Evolutionary conservation across 2,113 vertebrate genomes (phyloP), one percentile per base, ranked within the genome.

Genomic region (Phaethornis superciliosus): DNA sequence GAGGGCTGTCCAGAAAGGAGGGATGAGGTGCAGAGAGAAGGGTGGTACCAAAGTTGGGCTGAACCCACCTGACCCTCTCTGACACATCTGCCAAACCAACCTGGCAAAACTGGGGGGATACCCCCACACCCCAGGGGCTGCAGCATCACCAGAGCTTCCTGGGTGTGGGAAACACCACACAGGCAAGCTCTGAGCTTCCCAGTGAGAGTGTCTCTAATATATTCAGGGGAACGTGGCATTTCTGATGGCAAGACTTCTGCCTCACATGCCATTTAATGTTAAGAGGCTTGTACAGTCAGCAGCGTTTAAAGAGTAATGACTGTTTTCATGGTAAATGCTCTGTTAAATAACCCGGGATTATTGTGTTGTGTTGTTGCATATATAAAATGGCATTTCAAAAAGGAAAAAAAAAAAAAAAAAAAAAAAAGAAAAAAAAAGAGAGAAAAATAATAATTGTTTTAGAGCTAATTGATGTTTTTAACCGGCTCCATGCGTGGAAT

Each of bases 261-360:
- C 97, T 98, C 96, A 44, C 97, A 98, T 97, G 96, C 97, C 87
- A 28, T 96, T 97, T 97, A 79, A 91, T 77, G 90, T 96, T 94
- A 97, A 97, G 97, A 97, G 97, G 94, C 95, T 98, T 96, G 96
- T 94, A 94, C 96, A 97, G 94, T 95, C 96, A 95, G 94, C 95
- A 55, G 92, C 89, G 76, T 95, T 98, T 97, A 96, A 95, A 97
- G 96, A 98, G 92, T 97, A 97, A 98, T 97, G 97, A 97, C 96
- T 97, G 96, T 98, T 97, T 97, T 97, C 98, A 97, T 95, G 96
- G 97, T 94, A 98, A 98, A 98, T 97, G 97, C 97, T 97, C 98
- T 96, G 97, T 97, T 98, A 98, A 98, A 98, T 97, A 98, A 98
- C 97, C 97, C 96, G 62, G 96, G 97, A 97, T 97, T 97, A 97